phyloP scores from a whole-genome alignment of 2,113 vertebrate genomes.

The Ochotona curzoniae region DNA sequence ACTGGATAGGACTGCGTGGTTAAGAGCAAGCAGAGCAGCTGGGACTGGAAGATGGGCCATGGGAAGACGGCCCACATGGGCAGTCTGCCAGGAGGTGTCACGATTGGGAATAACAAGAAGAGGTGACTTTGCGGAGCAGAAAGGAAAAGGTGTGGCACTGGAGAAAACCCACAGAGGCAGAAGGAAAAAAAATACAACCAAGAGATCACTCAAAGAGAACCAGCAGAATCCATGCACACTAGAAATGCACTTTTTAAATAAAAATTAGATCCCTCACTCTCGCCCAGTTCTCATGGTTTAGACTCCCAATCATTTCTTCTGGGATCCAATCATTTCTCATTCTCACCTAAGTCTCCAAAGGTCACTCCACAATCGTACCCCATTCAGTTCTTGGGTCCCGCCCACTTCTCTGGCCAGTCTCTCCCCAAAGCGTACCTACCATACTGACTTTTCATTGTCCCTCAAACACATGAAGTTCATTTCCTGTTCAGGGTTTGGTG shows the following conservation, averaged over 20 bases:
- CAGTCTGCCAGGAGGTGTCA: background rate
- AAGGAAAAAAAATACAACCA: background rate
- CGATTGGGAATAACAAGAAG: background rate
- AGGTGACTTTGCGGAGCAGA: background rate
- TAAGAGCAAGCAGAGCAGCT: background rate
- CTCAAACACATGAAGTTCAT: background rate
- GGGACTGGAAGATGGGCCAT: background rate
- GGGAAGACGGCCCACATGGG: background rate
- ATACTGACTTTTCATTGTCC: background rate
- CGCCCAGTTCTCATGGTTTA: no score
- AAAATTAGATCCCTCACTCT: background rate
- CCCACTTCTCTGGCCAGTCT: background rate
- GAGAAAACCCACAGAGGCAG: background rate
- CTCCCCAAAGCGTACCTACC: background rate
- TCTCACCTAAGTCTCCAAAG: background rate
- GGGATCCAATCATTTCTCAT: background rate
- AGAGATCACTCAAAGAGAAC: background rate
- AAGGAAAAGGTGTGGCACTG: background rate
- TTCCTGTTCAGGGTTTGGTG: background rate
- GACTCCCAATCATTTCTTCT: fast-evolving
- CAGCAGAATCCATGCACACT: background rate
- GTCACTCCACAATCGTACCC: background rate
- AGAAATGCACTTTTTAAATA: background rate
- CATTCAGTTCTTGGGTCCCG: background rate
- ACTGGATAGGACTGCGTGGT: background rate